Evolutionary conservation across 2,113 vertebrate species (phyloP), one percentile per base, ranked within the genome.

Genomic region (Lipotes vexillifer): DNA sequence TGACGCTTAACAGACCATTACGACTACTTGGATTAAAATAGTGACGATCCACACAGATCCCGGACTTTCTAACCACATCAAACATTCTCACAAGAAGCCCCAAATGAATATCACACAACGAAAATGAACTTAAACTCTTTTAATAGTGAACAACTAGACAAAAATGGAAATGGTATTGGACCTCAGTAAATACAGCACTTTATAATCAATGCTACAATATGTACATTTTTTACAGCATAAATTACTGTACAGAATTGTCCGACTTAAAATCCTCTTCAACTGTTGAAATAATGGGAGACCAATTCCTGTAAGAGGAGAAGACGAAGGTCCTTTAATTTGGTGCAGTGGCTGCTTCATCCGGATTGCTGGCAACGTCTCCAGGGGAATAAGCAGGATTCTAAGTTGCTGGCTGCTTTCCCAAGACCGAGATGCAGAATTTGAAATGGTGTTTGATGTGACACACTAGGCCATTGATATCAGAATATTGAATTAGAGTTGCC

Each of bases 151-250:
- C 92, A 75, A 94, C 78, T n/a, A 92, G 83, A 89, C 83, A 66
- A 71, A 90, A 66, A 80, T 14, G 74, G 65, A 96, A 96, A 95
- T 71, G 86, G 90, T 93, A 96, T 85, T 29, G 0, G 20, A 82
- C 88, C 94, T 97, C 97, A 96, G 96, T 98, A 98, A 98, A 98
- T 92, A 97, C 95, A 97, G 93, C 94, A 97, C 59, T 98, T 97
- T 91, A 94, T 88, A 94, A 84, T 96, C 87, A 80, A 52, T 88
- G 96, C 94, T 98, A 97, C 81, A 1, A 20, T 91, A 97, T 89
- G 55, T 96, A 98, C 94, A 98, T 97, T 94, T 98, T 57, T 98
- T 98, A 98, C 88, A 98, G 94, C 97, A 98, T 98, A 98, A 97
- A 98, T 98, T 91, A 97, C 96, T 97, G 59, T 96, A 98, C 97